Evolutionary conservation across 2,888 invertebrate species (phyloP), one percentile per base, ranked within the genome.

Genomic region (Cantharis lateralis): DNA sequence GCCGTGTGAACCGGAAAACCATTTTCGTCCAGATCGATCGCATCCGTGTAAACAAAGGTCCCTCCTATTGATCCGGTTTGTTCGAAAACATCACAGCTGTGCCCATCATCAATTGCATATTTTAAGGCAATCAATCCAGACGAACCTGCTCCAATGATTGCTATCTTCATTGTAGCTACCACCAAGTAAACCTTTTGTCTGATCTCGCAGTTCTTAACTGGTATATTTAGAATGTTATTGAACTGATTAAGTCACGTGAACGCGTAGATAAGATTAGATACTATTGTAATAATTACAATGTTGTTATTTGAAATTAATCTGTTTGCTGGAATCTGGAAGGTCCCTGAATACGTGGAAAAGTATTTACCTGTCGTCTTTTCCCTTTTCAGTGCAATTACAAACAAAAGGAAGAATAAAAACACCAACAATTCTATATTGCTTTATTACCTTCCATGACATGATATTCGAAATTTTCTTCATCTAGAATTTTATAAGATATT

Each of bases 71-170:
- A 84, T 13, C 88, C 88, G 0, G 91, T 90, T 80, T 94, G 93
- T 84, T 96, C 96, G 83, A 92, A 95, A 10, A 93, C 91, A 0
- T 89, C 89, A 83, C 91, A 90, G 79, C 91, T 89, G 75, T 89
- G 88, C 11, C 85, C 83, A 82, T 90, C 88, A 80, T 64, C 88
- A 80, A 90, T 88, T 77, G 93, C 88, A 83, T 93, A 92, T 26
- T 92, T 89, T 0, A 92, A 90, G 0, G 93, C 91, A 68, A 91
- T 92, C n/a, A 95, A 87, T n/a, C 97, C 98, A 2, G 97, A 97
- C 16, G 96, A 95, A 0, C 95, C 96, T 0, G 96, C 96, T 1
- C 97, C 98, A 18, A 98, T 90, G 9, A 97, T 93, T 24, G 96
- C 90, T 0, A 97, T 95, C 3, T 89, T 90, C 7, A 94, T 84